Conservation (phyloP, 2,888 invertebrate genomes). For the Cataglyphis albicans region DNA sequence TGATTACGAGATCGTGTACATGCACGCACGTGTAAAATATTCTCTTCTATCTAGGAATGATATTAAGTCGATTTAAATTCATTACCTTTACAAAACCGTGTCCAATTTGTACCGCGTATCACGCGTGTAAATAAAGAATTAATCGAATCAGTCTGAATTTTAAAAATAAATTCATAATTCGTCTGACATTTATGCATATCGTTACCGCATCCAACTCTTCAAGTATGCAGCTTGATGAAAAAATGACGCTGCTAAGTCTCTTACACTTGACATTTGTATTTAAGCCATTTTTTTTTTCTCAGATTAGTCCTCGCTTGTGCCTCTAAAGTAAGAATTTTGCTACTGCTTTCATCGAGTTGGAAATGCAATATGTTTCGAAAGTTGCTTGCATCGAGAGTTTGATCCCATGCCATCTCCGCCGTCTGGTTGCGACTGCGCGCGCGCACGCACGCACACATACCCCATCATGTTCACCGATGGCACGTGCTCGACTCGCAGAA, state of each 20-base stretch:
- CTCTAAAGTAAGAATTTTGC: background rate
- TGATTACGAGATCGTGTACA: background rate
- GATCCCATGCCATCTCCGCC: slow-evolving; percentile 11
- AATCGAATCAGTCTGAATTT: background rate
- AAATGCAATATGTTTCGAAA: background rate
- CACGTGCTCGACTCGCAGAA: slow-evolving; percentile 59
- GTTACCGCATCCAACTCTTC: background rate
- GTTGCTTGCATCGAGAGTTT: background rate
- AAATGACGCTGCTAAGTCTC: background rate
- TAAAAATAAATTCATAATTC: background rate
- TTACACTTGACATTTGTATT: background rate
- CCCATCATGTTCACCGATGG: slow-evolving; percentile 20
- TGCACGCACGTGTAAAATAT: background rate
- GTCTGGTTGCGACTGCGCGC: slow-evolving; percentile 27
- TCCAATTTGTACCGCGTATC: no score
- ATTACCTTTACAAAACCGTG: background rate
- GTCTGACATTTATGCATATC: background rate
- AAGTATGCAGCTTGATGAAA: background rate
- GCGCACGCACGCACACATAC: background rate
- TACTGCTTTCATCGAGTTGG: background rate
- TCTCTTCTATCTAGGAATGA: background rate
- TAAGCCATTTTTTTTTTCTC: background rate
- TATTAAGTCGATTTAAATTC: slow-evolving; percentile 15
- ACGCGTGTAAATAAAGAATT: background rate
- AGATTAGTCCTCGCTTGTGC: background rate